Percentiles rank a stretch among this genome's conserved stretches.
Evolutionary conservation across 2,113 vertebrate genomes (phyloP).

Genomic region (Rallus limicola): DNA sequence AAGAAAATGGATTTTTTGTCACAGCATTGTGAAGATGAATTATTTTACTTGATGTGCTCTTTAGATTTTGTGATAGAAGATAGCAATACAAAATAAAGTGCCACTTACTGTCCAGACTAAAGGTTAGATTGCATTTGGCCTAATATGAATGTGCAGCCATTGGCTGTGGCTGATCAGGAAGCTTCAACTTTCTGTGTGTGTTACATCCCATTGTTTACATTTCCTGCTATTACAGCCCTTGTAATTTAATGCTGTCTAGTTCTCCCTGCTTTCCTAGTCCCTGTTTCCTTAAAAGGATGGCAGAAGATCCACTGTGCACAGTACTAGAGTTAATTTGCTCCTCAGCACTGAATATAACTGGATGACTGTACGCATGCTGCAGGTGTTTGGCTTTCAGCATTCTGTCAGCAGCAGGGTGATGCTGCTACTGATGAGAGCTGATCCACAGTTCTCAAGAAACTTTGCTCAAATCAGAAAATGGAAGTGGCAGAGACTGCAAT

Average conservation of each 20-base stretch:
- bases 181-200: fast-evolving
- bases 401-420: not conserved
- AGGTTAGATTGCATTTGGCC: not conserved
- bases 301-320: not conserved
- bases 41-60: not conserved
- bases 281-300: not conserved
- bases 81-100: not conserved
- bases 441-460: fast-evolving
- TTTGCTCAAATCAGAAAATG: not conserved
- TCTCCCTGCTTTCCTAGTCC: not conserved
- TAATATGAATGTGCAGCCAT: not conserved
- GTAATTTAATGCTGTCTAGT: not conserved
- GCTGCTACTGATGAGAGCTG: not conserved
- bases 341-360: not conserved
- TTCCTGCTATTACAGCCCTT: not conserved
- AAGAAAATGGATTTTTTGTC: not conserved
- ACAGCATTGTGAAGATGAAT: not conserved
- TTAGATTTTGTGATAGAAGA: not conserved
- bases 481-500: not conserved
- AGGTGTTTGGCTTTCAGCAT: not conserved
- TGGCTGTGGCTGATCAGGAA: not conserved
- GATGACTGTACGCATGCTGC: not conserved
- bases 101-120: not conserved
- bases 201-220: not conserved
- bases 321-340: fast-evolving